Evolutionary conservation across 2,888 invertebrate species (phyloP).

Genomic region (Hirtodrosophila confusa): DNA sequence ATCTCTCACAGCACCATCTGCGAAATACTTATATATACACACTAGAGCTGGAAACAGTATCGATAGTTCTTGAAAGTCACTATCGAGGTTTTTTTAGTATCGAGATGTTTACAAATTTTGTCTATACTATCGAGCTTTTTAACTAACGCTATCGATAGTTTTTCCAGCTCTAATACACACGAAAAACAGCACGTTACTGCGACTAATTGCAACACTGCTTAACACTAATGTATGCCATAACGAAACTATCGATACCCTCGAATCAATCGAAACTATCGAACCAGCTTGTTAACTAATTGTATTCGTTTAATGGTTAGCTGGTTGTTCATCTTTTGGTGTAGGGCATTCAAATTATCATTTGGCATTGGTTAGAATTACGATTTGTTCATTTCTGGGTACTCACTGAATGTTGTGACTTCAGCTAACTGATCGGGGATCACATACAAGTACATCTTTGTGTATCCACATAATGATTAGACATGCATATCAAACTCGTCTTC

Average conservation of each 20-base stretch:
- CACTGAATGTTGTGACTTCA: conserved; percentile 35
- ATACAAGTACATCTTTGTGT: conserved; percentile 5
- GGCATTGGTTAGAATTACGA: neutral
- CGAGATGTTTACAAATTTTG: too few relatives aligned
- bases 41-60: neutral
- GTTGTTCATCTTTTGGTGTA: conserved; percentile 9
- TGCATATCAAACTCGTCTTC: conserved; percentile 6
- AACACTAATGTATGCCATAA: conserved; percentile 29
- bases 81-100: too few relatives aligned
- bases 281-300: neutral
- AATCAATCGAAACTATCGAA: conserved; percentile 8
- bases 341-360: conserved; percentile 15
- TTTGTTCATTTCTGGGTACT: conserved; percentile 1
- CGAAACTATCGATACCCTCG: conserved; percentile 4
- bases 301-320: conserved; percentile 7
- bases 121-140: too few relatives aligned
- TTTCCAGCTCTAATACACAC: conserved; percentile 12
- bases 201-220: conserved; percentile 57
- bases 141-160: neutral
- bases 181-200: conserved; percentile 53
- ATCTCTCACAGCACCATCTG: conserved; percentile 24
- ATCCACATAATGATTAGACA: conserved; percentile 10
- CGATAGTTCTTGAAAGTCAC: neutral
- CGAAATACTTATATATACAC: neutral
- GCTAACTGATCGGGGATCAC: conserved; percentile 13